phyloP scores from a whole-genome alignment of 2,797 vertebrate genomes.

The Leptodactylus fallax region DNA sequence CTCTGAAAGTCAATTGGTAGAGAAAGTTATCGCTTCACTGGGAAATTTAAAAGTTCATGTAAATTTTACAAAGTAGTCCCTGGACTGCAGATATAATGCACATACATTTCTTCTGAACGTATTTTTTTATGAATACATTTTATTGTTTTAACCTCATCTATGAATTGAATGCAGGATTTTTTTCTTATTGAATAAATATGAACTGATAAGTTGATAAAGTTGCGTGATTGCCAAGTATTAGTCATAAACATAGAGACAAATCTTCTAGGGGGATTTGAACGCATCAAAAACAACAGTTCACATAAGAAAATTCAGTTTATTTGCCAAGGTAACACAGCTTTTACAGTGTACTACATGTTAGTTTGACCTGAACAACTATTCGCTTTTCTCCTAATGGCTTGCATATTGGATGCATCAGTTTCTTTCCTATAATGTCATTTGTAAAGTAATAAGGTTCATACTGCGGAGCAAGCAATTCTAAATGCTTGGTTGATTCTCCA shows the following conservation, averaged over 20 bases:
- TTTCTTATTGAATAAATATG: constrained; percentile 26
- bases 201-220: constrained; percentile 53
- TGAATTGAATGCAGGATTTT: constrained; percentile 24
- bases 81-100: constrained; percentile 22
- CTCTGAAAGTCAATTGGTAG: constrained; percentile 39
- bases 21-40: constrained; percentile 36
- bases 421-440: neutral
- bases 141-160: constrained; percentile 36
- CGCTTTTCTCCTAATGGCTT: neutral
- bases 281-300: constrained; percentile 31
- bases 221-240: constrained; percentile 41
- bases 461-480: neutral
- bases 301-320: neutral
- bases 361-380: constrained; percentile 22
- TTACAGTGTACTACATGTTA: neutral
- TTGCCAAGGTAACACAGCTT: constrained; percentile 30
- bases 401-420: constrained; percentile 8
- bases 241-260: constrained; percentile 40
- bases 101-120: constrained; percentile 6
- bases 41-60: constrained; percentile 49
- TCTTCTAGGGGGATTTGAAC: constrained; percentile 26
- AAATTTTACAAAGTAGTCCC: constrained; percentile 42
- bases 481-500: neutral
- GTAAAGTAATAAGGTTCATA: neutral
- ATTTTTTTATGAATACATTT: constrained; percentile 29